Conservation (phyloP, 2,888 invertebrate species). For the Netelia melanura region DNA sequence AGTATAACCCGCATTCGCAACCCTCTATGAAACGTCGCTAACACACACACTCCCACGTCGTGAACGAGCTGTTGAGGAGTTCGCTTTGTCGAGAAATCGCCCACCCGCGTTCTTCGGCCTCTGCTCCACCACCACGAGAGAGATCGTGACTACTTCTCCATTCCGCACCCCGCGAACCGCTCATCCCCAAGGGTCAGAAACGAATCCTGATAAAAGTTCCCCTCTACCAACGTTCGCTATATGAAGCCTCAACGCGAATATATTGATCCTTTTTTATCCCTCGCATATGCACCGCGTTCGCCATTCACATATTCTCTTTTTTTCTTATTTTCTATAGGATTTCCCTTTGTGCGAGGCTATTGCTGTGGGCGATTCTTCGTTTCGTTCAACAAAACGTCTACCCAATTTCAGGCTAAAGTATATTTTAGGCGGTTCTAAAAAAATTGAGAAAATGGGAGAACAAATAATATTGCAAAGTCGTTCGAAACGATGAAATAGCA, state of each 20-base stretch:
- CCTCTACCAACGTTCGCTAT: constrained; percentile 67
- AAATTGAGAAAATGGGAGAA: not conserved
- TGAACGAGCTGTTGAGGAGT: constrained; percentile 66
- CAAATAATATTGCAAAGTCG: not conserved
- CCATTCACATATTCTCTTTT: constrained; percentile 56
- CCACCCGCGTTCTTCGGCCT: constrained; percentile 65
- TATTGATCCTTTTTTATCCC: constrained; percentile 72
- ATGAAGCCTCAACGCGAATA: constrained; percentile 69
- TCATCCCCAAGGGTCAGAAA: constrained; percentile 60
- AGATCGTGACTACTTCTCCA: constrained; percentile 62
- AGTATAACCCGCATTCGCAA: constrained; percentile 68
- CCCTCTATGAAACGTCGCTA: constrained; percentile 65
- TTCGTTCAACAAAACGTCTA: constrained; percentile 21
- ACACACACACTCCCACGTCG: constrained; percentile 58
- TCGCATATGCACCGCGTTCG: constrained; percentile 48
- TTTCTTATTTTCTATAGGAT: constrained; percentile 9
- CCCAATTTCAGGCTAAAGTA: not conserved
- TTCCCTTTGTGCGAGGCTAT: constrained; percentile 11
- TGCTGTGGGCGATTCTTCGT: constrained; percentile 36
- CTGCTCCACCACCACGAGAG: constrained; percentile 14
- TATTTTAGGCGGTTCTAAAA: not conserved
- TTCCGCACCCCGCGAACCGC: constrained; percentile 56
- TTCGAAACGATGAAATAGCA: not conserved
- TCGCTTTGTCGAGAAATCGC: constrained; percentile 68
- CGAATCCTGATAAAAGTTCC: constrained; percentile 73